Conservation (phyloP, 2,797 vertebrate species). For the Rhynchotus rufescens region DNA sequence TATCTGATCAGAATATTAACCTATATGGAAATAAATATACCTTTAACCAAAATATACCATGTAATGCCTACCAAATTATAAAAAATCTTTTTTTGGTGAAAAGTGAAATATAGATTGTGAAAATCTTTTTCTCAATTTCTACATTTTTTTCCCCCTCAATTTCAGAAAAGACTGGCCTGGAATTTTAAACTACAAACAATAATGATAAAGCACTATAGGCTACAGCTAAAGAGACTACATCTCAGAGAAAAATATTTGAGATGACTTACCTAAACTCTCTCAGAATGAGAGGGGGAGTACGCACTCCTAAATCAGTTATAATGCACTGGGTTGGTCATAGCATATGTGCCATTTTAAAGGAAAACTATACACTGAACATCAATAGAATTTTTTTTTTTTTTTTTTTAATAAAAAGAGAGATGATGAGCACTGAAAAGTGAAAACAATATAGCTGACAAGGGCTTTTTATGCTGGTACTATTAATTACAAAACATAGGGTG, state of each 20-base stretch:
- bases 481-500: slow-evolving; percentile 11
- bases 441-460: neutral
- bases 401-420: neutral
- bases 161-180: slow-evolving; percentile 12
- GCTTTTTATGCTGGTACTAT: neutral
- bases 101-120: slow-evolving; percentile 1
- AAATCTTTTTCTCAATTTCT: slow-evolving; percentile 5
- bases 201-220: neutral
- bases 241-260: neutral
- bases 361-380: neutral
- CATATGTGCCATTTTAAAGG: neutral
- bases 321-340: neutral
- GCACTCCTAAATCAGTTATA: neutral
- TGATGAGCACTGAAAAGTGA: neutral
- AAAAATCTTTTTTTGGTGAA: neutral
- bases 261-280: neutral
- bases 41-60: slow-evolving; percentile 29
- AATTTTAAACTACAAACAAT: slow-evolving; percentile 16
- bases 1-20: slow-evolving; percentile 6
- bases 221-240: neutral
- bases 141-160: neutral
- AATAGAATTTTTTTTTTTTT: neutral
- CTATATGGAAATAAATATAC: slow-evolving; percentile 72
- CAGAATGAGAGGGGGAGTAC: neutral
- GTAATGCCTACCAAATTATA: slow-evolving; percentile 22